These are phyloP conservation scores for Acanthornis magna DNA, from an alignment of 2,797 vertebrate species.

Conservation along the genomic window DNA sequence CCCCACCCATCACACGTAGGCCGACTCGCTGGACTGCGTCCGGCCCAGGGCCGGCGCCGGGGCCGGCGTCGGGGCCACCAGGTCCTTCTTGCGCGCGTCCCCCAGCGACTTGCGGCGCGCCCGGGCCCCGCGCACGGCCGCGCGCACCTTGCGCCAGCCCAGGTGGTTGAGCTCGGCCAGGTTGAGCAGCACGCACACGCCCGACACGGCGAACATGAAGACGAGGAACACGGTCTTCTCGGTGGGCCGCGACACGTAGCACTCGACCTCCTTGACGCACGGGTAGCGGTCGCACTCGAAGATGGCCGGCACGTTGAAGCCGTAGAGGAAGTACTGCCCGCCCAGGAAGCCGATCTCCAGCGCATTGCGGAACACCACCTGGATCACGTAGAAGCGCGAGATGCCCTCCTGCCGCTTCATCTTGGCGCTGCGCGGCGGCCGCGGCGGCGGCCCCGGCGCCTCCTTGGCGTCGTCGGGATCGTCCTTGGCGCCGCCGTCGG, in stretches of 20 bases:
- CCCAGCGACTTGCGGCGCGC: slow-evolving; percentile 85
- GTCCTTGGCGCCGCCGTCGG: slow-evolving; percentile 36
- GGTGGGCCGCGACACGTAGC: slow-evolving; percentile 88
- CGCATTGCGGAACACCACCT: background rate
- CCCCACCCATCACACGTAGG: slow-evolving; percentile 76
- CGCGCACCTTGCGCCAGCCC: slow-evolving; percentile 88
- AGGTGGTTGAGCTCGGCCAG: slow-evolving; percentile 91
- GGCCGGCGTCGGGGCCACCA: slow-evolving; percentile 53
- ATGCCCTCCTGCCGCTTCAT: too few relatives aligned
- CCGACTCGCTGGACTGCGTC: slow-evolving; percentile 89
- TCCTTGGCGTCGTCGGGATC: slow-evolving; percentile 67
- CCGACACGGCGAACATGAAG: slow-evolving; percentile 92
- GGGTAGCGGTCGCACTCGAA: background rate
- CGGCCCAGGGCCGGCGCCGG: slow-evolving; percentile 83
- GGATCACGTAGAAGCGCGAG: background rate
- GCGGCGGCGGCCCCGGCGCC: slow-evolving; percentile 75
- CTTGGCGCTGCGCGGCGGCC: background rate
- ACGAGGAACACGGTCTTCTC: slow-evolving; percentile 90
- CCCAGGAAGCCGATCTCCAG: background rate
- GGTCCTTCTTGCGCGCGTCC: slow-evolving; percentile 84
- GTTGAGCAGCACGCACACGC: slow-evolving; percentile 89
- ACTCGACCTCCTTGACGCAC: slow-evolving; percentile 81
- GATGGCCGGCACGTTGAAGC: background rate
- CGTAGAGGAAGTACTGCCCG: background rate
- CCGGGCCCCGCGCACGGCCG: slow-evolving; percentile 83